Evolutionary conservation across 2,888 invertebrate genomes (phyloP), one percentile per base, ranked within the genome.

Genomic region (Cosmia trapezina): DNA sequence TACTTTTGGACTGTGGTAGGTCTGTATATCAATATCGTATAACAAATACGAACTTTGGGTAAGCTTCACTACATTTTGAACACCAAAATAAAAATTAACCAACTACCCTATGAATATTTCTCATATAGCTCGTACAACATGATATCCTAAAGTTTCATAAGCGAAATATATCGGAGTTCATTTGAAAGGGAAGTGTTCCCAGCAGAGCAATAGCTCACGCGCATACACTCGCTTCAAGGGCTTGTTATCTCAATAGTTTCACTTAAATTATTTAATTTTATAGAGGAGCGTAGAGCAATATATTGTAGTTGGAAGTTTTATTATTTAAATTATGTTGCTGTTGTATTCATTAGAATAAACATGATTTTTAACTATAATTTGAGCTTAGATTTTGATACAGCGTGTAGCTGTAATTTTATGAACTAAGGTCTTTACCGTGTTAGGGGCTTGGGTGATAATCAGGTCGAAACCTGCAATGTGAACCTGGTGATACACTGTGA

Each of bases 91-190:
- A 51, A 57, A 81, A 67, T 63, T 59, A 71, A 71, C 54, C 41
- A 51, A 57, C 47, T 54, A 63, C 8, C 43, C 19, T 43, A 12
- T 75, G 61, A 75, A 76, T 78, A 74, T 76, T 83, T 72, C 45
- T 19, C 17, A 60, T 66, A 65, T 45, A 57, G 61, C 49, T 59
- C 69, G 49, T 68, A 73, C 70, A 78, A 76, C 68, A 69, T 70
- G 83, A 79, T 85, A 86, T 84, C 81, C 81, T 73, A 67, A 80
- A 82, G 79, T 84, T 82, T 84, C 83, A 80, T 79, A 81, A 79
- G 86, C 84, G 80, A 85, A 84, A 85, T 86, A 86, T 86, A 85
- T 84, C 73, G 79, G 80, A 78, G 84, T 83, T 84, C 83, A 85
- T 87, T 87, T 72, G 79, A 80, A 80, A 76, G 83, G 72, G 76